Conservation (phyloP, 2,797 vertebrate genomes). For the Petrocephalus schoutedeni region DNA sequence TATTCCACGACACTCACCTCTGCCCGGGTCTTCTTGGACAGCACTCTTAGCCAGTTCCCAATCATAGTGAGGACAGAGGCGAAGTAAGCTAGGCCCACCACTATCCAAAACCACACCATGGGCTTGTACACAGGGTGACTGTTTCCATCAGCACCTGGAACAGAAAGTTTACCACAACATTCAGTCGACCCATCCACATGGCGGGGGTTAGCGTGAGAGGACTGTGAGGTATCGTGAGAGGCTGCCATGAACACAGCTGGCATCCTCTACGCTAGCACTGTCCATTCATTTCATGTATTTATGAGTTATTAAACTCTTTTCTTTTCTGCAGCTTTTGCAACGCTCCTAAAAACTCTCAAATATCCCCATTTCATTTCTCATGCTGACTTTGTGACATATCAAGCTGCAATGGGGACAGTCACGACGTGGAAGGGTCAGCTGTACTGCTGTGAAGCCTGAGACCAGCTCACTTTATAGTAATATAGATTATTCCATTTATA, state of each 20-base stretch:
- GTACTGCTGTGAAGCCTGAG: neutral
- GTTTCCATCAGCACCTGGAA: slow-evolving; percentile 57
- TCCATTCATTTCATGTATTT: neutral
- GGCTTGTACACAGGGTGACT: slow-evolving; percentile 71
- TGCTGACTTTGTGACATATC: neutral
- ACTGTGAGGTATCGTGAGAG: neutral
- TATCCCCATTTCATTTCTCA: neutral
- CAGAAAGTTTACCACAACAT: slow-evolving; percentile 17
- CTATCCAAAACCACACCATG: slow-evolving; percentile 85
- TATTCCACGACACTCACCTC: slow-evolving; percentile 64
- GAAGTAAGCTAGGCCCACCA: slow-evolving; percentile 86
- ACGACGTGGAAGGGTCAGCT: neutral
- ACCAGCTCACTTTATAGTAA: neutral
- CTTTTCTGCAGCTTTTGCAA: neutral
- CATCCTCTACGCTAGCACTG: neutral
- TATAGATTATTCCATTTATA: neutral
- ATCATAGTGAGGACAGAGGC: slow-evolving; percentile 90
- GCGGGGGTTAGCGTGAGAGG: neutral
- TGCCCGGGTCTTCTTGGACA: slow-evolving; percentile 79
- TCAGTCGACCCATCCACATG: neutral
- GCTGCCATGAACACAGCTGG: neutral
- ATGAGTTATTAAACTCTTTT: neutral
- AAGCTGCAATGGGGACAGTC: neutral
- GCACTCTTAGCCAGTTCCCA: slow-evolving; percentile 78
- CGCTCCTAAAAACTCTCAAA: neutral